Evolutionary conservation across 2,113 vertebrate species (phyloP), one percentile per base, ranked within the genome.

Genomic region (Silurus meridionalis): DNA sequence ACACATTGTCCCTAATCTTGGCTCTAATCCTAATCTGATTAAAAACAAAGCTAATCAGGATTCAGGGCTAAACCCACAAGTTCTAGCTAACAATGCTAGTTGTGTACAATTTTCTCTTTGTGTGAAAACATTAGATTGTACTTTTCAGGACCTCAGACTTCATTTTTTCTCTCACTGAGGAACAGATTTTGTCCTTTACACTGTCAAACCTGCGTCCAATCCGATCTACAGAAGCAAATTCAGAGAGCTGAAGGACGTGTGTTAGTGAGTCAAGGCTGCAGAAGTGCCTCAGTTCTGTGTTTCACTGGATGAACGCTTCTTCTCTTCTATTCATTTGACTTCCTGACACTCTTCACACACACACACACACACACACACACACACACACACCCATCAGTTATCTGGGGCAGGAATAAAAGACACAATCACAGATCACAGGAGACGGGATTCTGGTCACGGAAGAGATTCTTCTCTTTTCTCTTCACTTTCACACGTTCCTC

Each of bases 41-140:
- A 2, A 78, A 13, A 25, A 57, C 52, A n/a, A 74, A 74, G 74
- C 52, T 78, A 78, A 78, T 77, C 74, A 77, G 74, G 11, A 55
- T 14, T 23, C 11, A 6, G 25, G 50, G 50, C 11, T 77, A 77
- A 77, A 53, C 74, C 50, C 74, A 14, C 11, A 7, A n/a, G 48
- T 75, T 19, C 5, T 50, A 52, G 21, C 48, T 53, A 75, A 25
- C 74, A 25, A 55, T 25, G 50, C 74, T 25, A 15, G 50, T n/a
- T 75, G 11, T 75, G 72, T 55, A 50, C 2, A 55, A 77, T 55
- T 53, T 5, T 53, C 0, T 53, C 25, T 23, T 53, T 9, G 5
- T 72, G 48, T 72, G 19, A 21, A 48, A 46, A 9, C 48, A 75
- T 78, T 23, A 0, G 5, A 78, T 78, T 14, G 14, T 28, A 23